A percentile compares a stretch with the other conserved stretches of the same genome.
Conservation (phyloP, 2,113 vertebrate species). For the Athene cunicularia region DNA sequence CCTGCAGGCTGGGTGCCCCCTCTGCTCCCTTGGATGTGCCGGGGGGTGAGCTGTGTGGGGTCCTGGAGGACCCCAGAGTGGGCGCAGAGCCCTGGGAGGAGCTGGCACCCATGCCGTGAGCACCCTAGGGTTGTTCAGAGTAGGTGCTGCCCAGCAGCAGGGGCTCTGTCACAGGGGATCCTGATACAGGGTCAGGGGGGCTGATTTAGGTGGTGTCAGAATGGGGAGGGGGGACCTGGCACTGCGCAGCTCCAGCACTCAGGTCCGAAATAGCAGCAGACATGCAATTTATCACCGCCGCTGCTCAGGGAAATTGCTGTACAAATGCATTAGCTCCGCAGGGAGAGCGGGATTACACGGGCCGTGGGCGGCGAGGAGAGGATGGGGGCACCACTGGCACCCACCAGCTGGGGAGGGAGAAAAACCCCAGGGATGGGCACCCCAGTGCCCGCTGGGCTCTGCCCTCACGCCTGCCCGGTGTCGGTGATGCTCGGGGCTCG, state of each 20-base stretch:
- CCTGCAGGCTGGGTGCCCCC: not conserved
- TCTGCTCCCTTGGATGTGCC: not conserved
- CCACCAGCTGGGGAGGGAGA: not conserved
- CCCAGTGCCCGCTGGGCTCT: fast-evolving
- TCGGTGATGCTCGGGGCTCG: not conserved
- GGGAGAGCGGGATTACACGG: constrained; percentile 23
- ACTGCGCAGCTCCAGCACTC: not conserved
- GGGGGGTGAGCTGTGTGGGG: not conserved
- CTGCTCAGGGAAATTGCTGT: constrained; percentile 64
- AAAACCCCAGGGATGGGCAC: not conserved
- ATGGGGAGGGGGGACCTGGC: not conserved
- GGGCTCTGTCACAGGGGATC: fast-evolving
- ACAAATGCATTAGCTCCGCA: constrained; percentile 69
- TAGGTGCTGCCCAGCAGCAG: fast-evolving
- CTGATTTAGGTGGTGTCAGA: not conserved
- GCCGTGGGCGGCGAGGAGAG: not conserved
- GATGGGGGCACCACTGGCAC: fast-evolving
- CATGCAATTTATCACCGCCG: constrained; percentile 65
- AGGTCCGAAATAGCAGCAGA: constrained; percentile 68
- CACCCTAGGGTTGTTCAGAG: not conserved
- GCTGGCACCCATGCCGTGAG: fast-evolving
- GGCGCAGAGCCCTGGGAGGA: not conserved
- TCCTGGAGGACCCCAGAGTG: not conserved
- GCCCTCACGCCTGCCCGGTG: fast-evolving
- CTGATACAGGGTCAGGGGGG: not conserved